Evolutionary conservation across 2,888 invertebrate species (phyloP).

Genomic region (Acleris sparsana): DNA sequence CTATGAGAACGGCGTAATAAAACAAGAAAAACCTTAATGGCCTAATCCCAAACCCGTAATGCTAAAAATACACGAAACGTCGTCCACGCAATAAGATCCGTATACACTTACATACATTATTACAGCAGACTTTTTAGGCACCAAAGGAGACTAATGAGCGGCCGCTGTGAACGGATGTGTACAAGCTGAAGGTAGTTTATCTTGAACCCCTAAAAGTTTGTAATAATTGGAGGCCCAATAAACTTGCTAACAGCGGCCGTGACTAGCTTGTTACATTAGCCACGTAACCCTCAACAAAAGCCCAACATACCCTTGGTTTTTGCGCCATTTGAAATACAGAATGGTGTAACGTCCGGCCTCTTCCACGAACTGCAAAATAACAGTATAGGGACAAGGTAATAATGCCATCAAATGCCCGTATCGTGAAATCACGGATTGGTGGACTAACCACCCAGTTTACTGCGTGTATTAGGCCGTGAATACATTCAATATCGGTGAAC

Average conservation of each 20-base stretch:
- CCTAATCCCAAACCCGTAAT: too few species aligned
- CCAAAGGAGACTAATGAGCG: constrained; percentile 9
- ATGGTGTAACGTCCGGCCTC: constrained; percentile 10
- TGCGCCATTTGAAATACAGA: constrained; percentile 24
- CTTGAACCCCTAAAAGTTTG: constrained; percentile 30
- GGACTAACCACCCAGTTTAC: constrained; percentile 32
- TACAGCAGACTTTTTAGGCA: background rate
- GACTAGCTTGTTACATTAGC: constrained; percentile 31
- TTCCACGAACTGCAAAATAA: constrained; percentile 22
- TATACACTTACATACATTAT: background rate
- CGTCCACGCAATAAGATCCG: too few species aligned
- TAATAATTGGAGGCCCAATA: constrained; percentile 33
- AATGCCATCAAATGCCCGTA: constrained; percentile 35
- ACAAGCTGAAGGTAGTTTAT: constrained; percentile 24
- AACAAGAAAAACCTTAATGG: too few species aligned
- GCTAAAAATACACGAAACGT: too few species aligned
- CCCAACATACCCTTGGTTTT: constrained; percentile 28
- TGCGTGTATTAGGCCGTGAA: constrained; percentile 33
- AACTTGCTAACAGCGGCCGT: constrained; percentile 28
- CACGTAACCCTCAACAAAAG: constrained; percentile 23
- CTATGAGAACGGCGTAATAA: too few species aligned
- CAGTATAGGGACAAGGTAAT: constrained; percentile 34
- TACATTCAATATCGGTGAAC: constrained; percentile 18
- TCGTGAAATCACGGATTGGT: constrained; percentile 37
- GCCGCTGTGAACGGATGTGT: constrained; percentile 4